These are phyloP conservation scores for Tapirus indicus DNA, from an alignment of 2,797 vertebrate genomes.

Conservation along the genomic window DNA sequence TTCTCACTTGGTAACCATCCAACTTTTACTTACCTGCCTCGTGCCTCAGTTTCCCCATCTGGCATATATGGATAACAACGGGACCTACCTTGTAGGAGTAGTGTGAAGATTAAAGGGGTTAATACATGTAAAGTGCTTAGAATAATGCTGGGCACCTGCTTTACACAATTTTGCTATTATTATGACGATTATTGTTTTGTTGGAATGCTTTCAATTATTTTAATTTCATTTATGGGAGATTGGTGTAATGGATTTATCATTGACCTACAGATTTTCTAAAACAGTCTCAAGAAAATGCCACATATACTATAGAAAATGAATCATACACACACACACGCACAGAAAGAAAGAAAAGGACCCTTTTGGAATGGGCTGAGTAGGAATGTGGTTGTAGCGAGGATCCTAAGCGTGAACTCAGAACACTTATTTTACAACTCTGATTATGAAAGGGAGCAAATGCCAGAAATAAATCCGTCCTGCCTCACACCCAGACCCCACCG, in stretches of 20 bases:
- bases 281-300: constrained; percentile 38
- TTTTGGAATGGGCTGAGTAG: constrained; percentile 39
- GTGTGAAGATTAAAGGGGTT: neutral
- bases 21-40: neutral
- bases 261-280: constrained; percentile 37
- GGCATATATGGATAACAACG: neutral
- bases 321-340: neutral
- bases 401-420: constrained; percentile 3
- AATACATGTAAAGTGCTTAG: neutral
- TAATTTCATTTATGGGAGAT: neutral
- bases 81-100: neutral
- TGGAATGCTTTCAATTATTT: constrained; percentile 24
- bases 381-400: neutral
- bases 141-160: neutral
- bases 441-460: constrained; percentile 67
- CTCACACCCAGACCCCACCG: neutral
- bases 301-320: constrained; percentile 25
- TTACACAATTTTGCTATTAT: neutral
- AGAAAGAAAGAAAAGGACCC: neutral
- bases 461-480: neutral
- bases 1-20: constrained; percentile 19
- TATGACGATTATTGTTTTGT: constrained; percentile 5
- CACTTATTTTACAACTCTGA: constrained; percentile 61
- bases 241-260: neutral
- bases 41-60: constrained; percentile 17